Evolutionary conservation across 2,113 vertebrate genomes (phyloP).

Genomic region (Nipponia nippon): DNA sequence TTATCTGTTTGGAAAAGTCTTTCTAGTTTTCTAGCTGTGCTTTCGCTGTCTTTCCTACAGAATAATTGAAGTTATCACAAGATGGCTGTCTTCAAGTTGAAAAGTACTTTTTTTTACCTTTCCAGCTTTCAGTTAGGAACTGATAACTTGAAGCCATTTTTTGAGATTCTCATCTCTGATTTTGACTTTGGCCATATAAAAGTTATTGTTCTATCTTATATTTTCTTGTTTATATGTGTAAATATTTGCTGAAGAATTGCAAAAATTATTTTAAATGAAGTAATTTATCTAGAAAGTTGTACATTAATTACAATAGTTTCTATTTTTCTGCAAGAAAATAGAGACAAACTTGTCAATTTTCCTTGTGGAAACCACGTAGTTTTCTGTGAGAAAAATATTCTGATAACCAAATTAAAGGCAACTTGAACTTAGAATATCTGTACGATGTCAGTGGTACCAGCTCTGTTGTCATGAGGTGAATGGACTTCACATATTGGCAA

Average conservation of each 20-base stretch:
- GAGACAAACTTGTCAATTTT: background rate
- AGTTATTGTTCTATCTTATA: background rate
- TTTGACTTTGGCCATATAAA: background rate
- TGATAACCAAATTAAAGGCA: background rate
- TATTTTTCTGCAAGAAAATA: background rate
- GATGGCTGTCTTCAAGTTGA: background rate
- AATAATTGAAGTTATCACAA: background rate
- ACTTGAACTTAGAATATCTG: background rate
- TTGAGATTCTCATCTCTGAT: background rate
- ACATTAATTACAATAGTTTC: background rate
- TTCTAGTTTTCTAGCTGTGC: background rate
- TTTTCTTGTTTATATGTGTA: background rate
- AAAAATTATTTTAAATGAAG: background rate
- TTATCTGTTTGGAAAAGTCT: background rate
- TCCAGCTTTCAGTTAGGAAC: background rate
- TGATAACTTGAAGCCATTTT: background rate
- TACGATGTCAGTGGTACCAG: background rate
- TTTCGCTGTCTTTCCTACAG: background rate
- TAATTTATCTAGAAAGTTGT: background rate
- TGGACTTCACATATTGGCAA: background rate
- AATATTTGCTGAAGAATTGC: background rate
- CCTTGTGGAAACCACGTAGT: background rate
- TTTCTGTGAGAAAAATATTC: background rate
- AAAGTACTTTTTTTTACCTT: background rate
- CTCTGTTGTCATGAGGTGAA: background rate